Base-by-base conservation (phyloP, 2,888 invertebrate genomes). In the Drosophila nigritarsus region DNA sequence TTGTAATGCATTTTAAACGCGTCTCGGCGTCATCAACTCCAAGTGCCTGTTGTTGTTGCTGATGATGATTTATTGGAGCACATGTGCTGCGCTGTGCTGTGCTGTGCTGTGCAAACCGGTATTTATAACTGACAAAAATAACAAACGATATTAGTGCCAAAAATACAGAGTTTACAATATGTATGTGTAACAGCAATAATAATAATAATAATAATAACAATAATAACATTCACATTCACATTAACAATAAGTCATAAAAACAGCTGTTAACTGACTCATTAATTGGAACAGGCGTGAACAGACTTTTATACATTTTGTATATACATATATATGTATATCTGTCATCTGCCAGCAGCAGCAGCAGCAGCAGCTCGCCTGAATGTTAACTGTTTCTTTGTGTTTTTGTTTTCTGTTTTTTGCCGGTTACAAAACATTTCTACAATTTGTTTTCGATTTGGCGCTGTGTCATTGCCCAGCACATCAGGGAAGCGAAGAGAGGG, bases 1-100 rank as follows among this genome's bases (percentile, higher is more conserved):
- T 78, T 78, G 82, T 85, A 89, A 87, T 89, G 79, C 75, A 87
- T 84, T 89, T 89, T 87, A 85, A 88, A 80, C 87, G 78, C 88
- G 60, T 79, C 74, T 62, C 77, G 42, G 42, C 65, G 62, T 80
- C 84, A 86, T 88, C 75, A 78, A 74, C 83, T 75, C 58, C 65
- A 75, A 78, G 75, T 76, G 36, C 53, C 42, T 49, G 34, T 36
- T 29, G 56, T 27, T 56, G 20, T n/a, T 51, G 56, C 51, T 53
- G 54, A 34, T 49, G 81, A 61, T 82, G 78, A 67, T 66, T 87
- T 80, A 75, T 66, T 80, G 68, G 83, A 85, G 83, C 87, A 89
- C 68, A 66, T 64, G 45, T 20, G 68, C 62, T 32, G 15, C 50
- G 32, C 4, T 6, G 5, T 40, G 40, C 40, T n/a, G 40, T 24